Evolutionary conservation across 2,888 invertebrate species (phyloP), one percentile per base, ranked within the genome.

Genomic region (Andrena haemorrhoa): DNA sequence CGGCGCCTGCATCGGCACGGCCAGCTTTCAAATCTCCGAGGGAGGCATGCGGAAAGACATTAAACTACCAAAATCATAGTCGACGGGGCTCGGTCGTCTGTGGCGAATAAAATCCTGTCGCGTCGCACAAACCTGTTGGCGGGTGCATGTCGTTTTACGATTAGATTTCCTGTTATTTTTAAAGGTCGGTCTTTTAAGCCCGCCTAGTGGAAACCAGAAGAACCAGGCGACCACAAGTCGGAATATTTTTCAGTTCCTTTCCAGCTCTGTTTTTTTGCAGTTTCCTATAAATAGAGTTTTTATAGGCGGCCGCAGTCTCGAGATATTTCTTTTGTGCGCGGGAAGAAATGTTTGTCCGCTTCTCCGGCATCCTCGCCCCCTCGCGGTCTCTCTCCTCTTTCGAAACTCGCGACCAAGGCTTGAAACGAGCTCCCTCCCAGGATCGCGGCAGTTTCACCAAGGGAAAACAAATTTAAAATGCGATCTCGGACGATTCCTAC

Each of bases 401-500:
- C 58, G 64, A 60, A 65, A 56, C 23, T 63, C 63, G 41, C 58
- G 33, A 20, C 10, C 41, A 16, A 16, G 10, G 51, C 35, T 47
- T 60, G 47, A 74, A 66, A 78, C 66, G n/a, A 35, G 66, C 64
- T 16, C 33, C 23, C 33, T 64, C 69, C 10, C 35, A 31, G 56
- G 73, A 72, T 83, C 85, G 75, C 66, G 51, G 33, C 84, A 86
- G 88, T 89, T 89, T 89, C 89, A 78, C 89, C 83, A 68, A 41
- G 53, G 70, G 79, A 79, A 83, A 89, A 84, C 84, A 79, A 88
- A 89, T 89, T 88, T 88, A 82, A 89, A 89, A 84, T 63, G 56
- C 66, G 73, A 84, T 76, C 53, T 71, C 79, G 53, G 72, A 60
- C 69, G 77, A 74, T 75, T 49, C 74, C 58, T 65, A 70, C 65